Evolutionary conservation across 2,888 invertebrate genomes (phyloP).

Genomic region (Idaea biselata): DNA sequence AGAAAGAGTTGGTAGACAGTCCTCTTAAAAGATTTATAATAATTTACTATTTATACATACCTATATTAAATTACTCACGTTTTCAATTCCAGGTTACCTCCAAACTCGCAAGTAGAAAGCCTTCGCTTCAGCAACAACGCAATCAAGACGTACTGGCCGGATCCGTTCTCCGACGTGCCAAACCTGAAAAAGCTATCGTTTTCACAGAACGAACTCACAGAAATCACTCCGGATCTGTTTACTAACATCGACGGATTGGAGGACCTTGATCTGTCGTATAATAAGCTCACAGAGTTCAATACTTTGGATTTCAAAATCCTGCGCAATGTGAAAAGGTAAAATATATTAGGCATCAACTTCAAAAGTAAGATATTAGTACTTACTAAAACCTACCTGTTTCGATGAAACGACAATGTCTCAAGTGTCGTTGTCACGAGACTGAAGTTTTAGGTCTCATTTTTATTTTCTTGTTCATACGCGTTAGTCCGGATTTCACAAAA

Average conservation of each 20-base stretch:
- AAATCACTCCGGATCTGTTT: slow-evolving; percentile 70
- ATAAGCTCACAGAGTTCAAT: slow-evolving; percentile 66
- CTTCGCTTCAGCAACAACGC: slow-evolving; percentile 66
- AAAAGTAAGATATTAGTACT: too few relatives aligned
- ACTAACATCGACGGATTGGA: slow-evolving; percentile 62
- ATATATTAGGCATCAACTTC: too few relatives aligned
- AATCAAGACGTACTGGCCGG: slow-evolving; percentile 71
- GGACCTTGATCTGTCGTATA: slow-evolving; percentile 77
- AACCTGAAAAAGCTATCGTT: slow-evolving; percentile 69
- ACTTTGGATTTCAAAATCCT: slow-evolving; percentile 61
- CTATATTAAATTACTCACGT: slow-evolving; percentile 1
- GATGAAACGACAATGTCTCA: too few relatives aligned
- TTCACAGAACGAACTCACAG: slow-evolving; percentile 69
- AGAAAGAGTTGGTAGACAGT: too few relatives aligned
- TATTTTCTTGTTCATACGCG: too few relatives aligned
- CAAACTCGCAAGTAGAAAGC: slow-evolving; percentile 63
- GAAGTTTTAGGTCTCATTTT: too few relatives aligned
- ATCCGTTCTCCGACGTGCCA: slow-evolving; percentile 63
- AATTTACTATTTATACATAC: too few relatives aligned
- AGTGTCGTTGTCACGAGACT: too few relatives aligned
- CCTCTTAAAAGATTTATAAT: too few relatives aligned
- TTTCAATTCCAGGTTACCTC: slow-evolving; percentile 62
- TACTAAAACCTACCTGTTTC: too few relatives aligned
- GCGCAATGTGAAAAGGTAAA: slow-evolving; percentile 46
- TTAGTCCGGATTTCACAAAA: too few relatives aligned